Conservation (phyloP, 2,888 invertebrate genomes). For the Drosophila quinaria region DNA sequence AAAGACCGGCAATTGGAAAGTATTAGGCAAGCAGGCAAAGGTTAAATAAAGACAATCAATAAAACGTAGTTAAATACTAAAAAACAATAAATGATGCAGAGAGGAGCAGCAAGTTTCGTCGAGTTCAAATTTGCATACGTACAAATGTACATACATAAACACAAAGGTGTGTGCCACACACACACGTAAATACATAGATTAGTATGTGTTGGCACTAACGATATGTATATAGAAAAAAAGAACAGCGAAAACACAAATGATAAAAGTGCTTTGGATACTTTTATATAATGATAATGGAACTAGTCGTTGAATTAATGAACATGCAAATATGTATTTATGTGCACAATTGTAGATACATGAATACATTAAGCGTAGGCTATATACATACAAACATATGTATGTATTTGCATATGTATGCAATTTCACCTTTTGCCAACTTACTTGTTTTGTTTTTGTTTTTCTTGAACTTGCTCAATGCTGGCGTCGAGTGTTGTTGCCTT, state of each 20-base stretch:
- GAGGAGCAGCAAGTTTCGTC: constrained; percentile 18
- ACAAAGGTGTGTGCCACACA: constrained; percentile 18
- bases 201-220: constrained; percentile 10
- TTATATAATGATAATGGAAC: constrained; percentile 45
- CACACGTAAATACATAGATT: not conserved
- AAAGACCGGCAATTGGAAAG: constrained; percentile 40
- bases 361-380: not conserved
- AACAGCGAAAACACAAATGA: constrained; percentile 12
- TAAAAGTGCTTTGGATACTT: constrained; percentile 29
- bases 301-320: constrained; percentile 37
- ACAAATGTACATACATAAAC: constrained; percentile 12
- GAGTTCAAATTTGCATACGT: constrained; percentile 48
- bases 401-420: constrained; percentile 6
- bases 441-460: constrained; percentile 22
- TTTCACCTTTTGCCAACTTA: constrained; percentile 46
- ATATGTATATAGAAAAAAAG: constrained; percentile 8
- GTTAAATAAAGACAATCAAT: constrained; percentile 64
- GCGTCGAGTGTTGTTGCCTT: constrained; percentile 13
- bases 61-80: constrained; percentile 26
- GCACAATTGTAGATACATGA: constrained; percentile 2
- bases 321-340: constrained; percentile 9
- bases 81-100: constrained; percentile 30
- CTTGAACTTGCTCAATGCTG: constrained; percentile 28
- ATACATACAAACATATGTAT: not conserved
- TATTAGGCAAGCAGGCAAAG: constrained; percentile 29